Conservation (phyloP, 2,113 vertebrate species). For the Gopherus flavomarginatus region DNA sequence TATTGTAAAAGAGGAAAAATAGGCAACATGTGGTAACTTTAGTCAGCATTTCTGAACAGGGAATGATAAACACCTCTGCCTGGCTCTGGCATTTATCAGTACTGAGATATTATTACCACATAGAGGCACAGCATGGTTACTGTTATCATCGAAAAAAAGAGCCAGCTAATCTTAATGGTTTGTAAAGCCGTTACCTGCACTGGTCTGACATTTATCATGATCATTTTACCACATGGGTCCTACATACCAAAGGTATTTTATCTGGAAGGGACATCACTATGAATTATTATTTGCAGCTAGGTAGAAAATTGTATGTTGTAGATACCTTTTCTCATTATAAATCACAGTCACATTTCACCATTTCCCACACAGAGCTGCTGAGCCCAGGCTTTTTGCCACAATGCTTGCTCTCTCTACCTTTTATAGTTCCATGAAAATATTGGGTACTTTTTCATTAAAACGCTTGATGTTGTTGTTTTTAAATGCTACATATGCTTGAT, state of each 20-base stretch:
- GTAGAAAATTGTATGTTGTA: conserved; percentile 99
- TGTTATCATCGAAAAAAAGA: conserved; percentile 86
- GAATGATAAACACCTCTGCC: conserved; percentile 87
- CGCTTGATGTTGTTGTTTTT: conserved; percentile 68
- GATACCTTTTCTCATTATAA: conserved; percentile 96
- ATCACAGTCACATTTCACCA: conserved; percentile 96
- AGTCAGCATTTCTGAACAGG: conserved; percentile 87
- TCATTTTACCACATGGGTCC: conserved; percentile 90
- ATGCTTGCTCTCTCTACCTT: conserved; percentile 69
- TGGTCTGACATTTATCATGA: conserved; percentile 96
- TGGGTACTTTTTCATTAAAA: conserved; percentile 79
- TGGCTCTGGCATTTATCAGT: conserved; percentile 86
- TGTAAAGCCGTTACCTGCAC: conserved; percentile 99
- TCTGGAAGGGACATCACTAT: conserved; percentile 96
- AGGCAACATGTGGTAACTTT: conserved; percentile 89
- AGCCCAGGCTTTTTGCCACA: conserved; percentile 84
- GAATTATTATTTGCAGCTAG: conserved; percentile 99
- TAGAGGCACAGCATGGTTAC: conserved; percentile 85
- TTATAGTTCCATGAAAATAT: conserved; percentile 79
- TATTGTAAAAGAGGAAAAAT: conserved; percentile 74
- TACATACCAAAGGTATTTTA: conserved; percentile 93
- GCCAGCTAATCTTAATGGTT: conserved; percentile 94
- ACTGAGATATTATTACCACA: conserved; percentile 90
- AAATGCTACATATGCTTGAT: conserved; percentile 44
- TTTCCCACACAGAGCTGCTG: conserved; percentile 94